Base-by-base conservation (phyloP, 1,140 invertebrate species). In the Drosophila eugracilis region DNA sequence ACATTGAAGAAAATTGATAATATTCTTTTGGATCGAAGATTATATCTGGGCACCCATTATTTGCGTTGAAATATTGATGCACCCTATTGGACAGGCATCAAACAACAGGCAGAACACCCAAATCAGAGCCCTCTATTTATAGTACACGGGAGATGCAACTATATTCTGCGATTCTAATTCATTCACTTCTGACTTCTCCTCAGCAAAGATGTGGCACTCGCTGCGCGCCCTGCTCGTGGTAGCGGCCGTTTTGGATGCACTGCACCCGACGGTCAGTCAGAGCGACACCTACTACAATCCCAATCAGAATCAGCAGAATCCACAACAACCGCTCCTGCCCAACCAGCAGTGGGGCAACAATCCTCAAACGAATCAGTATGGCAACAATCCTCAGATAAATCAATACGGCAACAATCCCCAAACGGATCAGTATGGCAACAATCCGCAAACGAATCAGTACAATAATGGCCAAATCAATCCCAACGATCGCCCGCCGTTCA, bases 151-250 rank as follows among this genome's bases (percentile, higher is more conserved):
- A 14, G 49, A 30, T 78, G 66, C 50, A 74, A 15, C 22, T 32
- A 14, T 22, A 37, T 19, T 39, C 22, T 37, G 32, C 54, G 30
- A 32, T 52, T 75, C 48, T 42, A 66, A 75, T 53, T 70, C 62
- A 79, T 69, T 73, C 41, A 79, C 50, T 58, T 75, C 37, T 65
- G 57, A 41, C 48, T 73, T 42, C 37, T 71, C 1, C 30, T 34
- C 32, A 37, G 36, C 37, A 39, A 84, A 26, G 63, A 83, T 83
- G 81, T 88, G 81, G 77, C 81, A 70, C 14, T 44, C 81, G 74
- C 71, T 84, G 75, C 75, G 75, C 24, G 59, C 66, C 39, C 39
- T 86, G 59, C 44, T 86, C 44, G 52, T 86, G 44, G 39, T 74
- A 65, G 73, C 63, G 58, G 22, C 49, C 44, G 48, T 26, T 21